These are phyloP conservation scores for Danaus chrysippus DNA, from an alignment of 2,888 invertebrate genomes.

Conservation along the genomic window DNA sequence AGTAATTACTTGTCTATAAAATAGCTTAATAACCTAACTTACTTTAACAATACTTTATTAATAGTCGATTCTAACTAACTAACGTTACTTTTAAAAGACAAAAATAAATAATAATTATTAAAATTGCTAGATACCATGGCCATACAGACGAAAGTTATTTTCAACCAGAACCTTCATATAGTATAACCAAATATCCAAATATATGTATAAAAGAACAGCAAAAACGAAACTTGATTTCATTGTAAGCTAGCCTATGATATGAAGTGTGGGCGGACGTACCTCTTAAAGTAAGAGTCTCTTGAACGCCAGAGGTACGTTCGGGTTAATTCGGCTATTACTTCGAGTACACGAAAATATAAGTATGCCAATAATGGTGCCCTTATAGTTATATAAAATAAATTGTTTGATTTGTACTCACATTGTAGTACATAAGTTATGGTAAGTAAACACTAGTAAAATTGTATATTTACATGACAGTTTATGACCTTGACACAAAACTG, in stretches of 20 bases:
- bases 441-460: no score
- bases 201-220: background rate
- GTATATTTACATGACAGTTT: no score
- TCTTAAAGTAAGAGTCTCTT: slow-evolving; percentile 37
- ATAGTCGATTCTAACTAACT: no score
- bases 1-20: no score
- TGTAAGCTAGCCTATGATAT: slow-evolving; percentile 24
- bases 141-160: no score
- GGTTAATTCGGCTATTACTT: slow-evolving; percentile 40
- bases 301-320: slow-evolving; percentile 35
- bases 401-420: background rate
- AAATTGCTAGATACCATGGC: no score
- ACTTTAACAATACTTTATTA: no score
- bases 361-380: slow-evolving; percentile 26
- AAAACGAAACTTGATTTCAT: slow-evolving; percentile 8
- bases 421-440: background rate
- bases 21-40: no score
- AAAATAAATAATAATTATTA: no score
- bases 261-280: slow-evolving; percentile 31
- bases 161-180: background rate
- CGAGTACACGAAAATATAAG: slow-evolving; percentile 28
- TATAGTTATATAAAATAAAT: slow-evolving; percentile 16
- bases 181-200: background rate
- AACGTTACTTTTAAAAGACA: no score
- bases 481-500: no score